Conservation (phyloP, 1,140 invertebrate genomes). For the Ips nitidus region DNA sequence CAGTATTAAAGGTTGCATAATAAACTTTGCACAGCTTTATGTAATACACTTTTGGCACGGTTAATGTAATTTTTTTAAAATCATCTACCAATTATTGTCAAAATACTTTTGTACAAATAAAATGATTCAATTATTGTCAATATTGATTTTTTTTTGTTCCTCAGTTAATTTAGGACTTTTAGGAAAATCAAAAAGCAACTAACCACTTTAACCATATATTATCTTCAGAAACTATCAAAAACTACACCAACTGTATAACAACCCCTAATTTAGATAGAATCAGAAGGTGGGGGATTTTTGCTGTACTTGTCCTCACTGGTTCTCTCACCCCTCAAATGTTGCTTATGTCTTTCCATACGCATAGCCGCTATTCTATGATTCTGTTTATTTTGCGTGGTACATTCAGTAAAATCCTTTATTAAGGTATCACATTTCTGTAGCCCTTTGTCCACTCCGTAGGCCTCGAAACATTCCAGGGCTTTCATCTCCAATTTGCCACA, state of each 20-base stretch:
- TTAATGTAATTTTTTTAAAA: constrained; percentile 20
- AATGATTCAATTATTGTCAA: neutral
- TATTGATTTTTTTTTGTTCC: too few relatives aligned
- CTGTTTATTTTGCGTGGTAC: constrained; percentile 61
- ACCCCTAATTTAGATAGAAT: constrained; percentile 30
- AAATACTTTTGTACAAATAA: neutral
- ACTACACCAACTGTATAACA: neutral
- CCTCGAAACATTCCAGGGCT: constrained; percentile 71
- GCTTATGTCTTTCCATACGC: constrained; percentile 58
- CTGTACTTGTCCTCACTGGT: constrained; percentile 53
- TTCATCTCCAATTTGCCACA: constrained; percentile 68
- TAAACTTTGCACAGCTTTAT: constrained; percentile 41
- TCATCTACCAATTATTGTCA: neutral
- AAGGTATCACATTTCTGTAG: constrained; percentile 59
- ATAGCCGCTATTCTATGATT: constrained; percentile 58
- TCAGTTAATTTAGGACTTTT: neutral
- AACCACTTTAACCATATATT: neutral
- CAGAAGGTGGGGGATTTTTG: constrained; percentile 51
- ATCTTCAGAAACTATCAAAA: neutral
- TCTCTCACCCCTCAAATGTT: constrained; percentile 55
- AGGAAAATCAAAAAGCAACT: neutral
- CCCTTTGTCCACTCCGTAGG: constrained; percentile 66
- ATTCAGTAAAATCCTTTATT: constrained; percentile 69
- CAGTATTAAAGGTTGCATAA: constrained; percentile 10
- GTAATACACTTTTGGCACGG: constrained; percentile 8